Base-by-base conservation (phyloP, 2,113 vertebrate genomes). In the Myodes glareolus region DNA sequence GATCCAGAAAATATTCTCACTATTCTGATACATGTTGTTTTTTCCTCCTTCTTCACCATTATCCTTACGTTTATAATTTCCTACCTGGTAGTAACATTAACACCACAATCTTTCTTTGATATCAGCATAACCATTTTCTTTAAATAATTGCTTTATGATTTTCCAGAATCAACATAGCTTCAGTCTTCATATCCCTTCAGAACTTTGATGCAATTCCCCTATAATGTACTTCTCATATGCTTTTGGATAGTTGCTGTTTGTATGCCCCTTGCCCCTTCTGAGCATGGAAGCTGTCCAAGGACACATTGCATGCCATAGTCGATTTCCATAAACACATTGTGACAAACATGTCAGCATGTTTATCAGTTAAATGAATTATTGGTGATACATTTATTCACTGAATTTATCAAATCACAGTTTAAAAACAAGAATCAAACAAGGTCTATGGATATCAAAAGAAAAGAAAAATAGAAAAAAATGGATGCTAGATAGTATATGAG, bases 61-160 rank as follows among this genome's bases (percentile, higher is more conserved):
- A 88, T 61, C 87, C n/a, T 92, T 85, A 70, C 11, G 88, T 29
- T 45, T 89, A 65, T 70, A 21, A 72, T 77, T 92, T 93, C 90
- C 21, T 29, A 77, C 13, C 23, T 96, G 4, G 16, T 14, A 36
- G 21, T 7, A 3, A 67, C 31, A 17, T 0, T 45, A 25, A 55
- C 50, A 81, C 50, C 6, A 9, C 33, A 47, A 4, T n/a, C 33
- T 58, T 86, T 93, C 10, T 42, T 25, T 80, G 13, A 63, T 52
- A 52, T 5, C 16, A 7, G 80, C 1, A 47, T 50, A 92, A 76
- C 58, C 52, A 13, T 76, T 73, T 11, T 4, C 42, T 92, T 94
- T 45, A 31, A 68, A 29, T 67, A 65, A n/a, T 75, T 12, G 3
- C 16, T 4, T 89, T 82, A 58, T 45, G 36, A 80, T 90, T 93